Conservation (phyloP, 2,888 invertebrate genomes). For the Alloscopus bannaensis region DNA sequence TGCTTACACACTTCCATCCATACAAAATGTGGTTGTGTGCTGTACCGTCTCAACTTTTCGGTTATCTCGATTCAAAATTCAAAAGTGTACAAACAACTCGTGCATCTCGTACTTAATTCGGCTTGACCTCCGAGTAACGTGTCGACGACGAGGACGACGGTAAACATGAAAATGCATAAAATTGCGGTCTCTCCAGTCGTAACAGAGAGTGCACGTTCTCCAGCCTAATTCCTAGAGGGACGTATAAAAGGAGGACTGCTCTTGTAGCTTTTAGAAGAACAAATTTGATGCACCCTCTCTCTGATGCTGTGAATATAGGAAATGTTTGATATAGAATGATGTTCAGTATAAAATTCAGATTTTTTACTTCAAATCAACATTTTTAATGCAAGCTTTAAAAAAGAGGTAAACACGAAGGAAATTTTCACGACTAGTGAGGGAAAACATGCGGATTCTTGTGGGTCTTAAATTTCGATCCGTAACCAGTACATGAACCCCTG, state of each 20-base stretch:
- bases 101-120: constrained; percentile 40
- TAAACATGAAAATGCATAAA: constrained; percentile 40
- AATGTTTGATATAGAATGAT: not conserved
- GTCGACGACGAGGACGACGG: constrained; percentile 6
- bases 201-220: constrained; percentile 13
- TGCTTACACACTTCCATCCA: not conserved
- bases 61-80: constrained; percentile 51
- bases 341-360: not conserved
- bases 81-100: constrained; percentile 56
- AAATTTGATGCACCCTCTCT: no score
- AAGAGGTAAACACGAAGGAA: not conserved
- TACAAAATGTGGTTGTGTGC: constrained; percentile 13
- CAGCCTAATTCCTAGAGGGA: no score
- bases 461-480: constrained; percentile 50
- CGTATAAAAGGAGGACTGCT: not conserved
- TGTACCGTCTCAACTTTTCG: constrained; percentile 3
- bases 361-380: constrained; percentile 36
- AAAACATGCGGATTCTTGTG: constrained; percentile 44
- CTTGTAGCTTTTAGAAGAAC: constrained; percentile 4
- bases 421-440: no score
- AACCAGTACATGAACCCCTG: not conserved
- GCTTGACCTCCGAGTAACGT: constrained; percentile 52
- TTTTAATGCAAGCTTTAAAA: constrained; percentile 38
- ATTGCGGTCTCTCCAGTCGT: constrained; percentile 46
- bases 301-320: not conserved